Conservation (phyloP, 1,140 invertebrate species). For the Nomia melanderi region DNA sequence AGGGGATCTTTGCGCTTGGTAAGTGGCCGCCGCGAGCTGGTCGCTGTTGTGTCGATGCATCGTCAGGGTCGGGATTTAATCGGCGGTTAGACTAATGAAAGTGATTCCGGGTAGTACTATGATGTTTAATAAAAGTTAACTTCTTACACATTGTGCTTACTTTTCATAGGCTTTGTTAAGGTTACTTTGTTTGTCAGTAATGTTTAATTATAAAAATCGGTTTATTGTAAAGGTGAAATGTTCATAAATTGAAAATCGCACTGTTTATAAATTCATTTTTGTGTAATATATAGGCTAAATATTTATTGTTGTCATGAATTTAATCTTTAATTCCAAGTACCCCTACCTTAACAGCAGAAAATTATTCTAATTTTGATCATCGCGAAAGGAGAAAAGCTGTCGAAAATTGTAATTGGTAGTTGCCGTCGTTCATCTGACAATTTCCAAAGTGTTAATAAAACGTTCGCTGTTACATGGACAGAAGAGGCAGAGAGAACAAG, state of each 20-base stretch:
- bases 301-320: too few species aligned
- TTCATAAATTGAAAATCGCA: too few species aligned
- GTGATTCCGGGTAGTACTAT: too few species aligned
- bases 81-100: not conserved
- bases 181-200: too few species aligned
- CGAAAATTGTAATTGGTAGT: not conserved
- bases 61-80: not conserved
- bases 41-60: not conserved
- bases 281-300: too few species aligned
- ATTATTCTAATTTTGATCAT: not conserved
- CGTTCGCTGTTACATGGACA: not conserved
- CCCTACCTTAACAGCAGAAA: not conserved
- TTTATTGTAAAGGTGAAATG: too few species aligned
- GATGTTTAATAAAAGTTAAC: too few species aligned
- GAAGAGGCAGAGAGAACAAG: not conserved
- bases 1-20: not conserved
- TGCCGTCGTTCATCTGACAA: not conserved
- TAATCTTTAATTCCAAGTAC: too few species aligned
- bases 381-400: not conserved
- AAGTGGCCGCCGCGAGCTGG: not conserved
- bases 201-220: too few species aligned
- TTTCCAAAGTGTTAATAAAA: not conserved
- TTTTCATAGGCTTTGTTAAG: too few species aligned
- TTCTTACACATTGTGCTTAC: too few species aligned
- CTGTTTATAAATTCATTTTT: too few species aligned